A percentile compares a stretch with the other conserved stretches of the same genome.
phyloP scores from a whole-genome alignment of 2,797 vertebrate genomes.

The Peromyscus attwateri region DNA sequence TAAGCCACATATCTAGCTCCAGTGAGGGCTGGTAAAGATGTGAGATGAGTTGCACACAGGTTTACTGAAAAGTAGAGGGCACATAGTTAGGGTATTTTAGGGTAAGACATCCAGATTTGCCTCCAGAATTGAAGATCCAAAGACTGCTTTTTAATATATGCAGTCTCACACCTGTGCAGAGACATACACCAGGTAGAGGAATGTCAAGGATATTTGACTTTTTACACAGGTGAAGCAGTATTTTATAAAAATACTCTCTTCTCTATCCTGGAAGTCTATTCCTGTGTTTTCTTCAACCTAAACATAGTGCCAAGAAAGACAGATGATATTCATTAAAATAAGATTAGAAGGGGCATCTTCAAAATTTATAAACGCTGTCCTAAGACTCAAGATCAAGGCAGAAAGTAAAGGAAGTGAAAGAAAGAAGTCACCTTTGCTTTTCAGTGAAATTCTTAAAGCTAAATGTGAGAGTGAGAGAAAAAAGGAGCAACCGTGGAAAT shows the following conservation, averaged over 20 bases:
- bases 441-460: neutral
- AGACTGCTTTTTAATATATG: neutral
- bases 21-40: neutral
- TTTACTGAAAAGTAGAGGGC: neutral
- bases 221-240: neutral
- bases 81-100: neutral
- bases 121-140: neutral
- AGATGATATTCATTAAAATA: conserved; percentile 1
- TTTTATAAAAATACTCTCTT: neutral
- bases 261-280: neutral
- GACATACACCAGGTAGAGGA: neutral
- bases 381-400: neutral
- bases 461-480: neutral
- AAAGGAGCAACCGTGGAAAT: neutral
- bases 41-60: neutral
- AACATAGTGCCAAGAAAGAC: neutral
- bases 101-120: neutral
- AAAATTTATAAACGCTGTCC: neutral
- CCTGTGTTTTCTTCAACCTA: neutral
- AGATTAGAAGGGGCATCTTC: neutral
- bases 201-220: neutral
- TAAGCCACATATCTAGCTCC: neutral
- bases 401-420: neutral
- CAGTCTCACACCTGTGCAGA: neutral
- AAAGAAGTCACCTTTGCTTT: neutral